Conservation (phyloP, 2,888 invertebrate genomes). For the Mesorhabditis sp. region DNA sequence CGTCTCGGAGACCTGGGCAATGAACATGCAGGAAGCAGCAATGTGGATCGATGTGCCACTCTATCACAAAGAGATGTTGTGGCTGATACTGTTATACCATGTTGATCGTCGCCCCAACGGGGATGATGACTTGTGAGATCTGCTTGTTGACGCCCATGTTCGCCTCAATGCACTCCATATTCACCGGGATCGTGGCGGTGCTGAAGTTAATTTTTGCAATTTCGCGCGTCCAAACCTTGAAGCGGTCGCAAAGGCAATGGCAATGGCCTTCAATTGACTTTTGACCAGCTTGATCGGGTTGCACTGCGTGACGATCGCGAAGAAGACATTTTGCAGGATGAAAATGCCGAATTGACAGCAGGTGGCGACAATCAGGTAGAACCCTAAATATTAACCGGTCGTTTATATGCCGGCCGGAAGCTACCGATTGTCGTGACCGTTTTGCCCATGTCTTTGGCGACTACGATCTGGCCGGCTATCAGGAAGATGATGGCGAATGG, state of each 20-base stretch:
- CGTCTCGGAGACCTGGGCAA: neutral
- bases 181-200: neutral
- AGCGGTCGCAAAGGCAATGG: neutral
- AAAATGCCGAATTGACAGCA: neutral
- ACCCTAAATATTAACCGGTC: neutral
- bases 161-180: slow-evolving; percentile 1
- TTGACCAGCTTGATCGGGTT: neutral
- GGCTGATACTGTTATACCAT: neutral
- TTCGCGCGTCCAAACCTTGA: neutral
- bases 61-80: neutral
- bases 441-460: neutral
- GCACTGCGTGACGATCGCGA: neutral
- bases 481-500: neutral
- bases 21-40: neutral
- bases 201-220: neutral
- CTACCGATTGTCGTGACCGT: neutral
- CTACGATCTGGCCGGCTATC: neutral
- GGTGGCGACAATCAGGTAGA: neutral
- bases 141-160: neutral
- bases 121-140: neutral
- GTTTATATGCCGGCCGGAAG: neutral
- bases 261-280: neutral
- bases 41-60: neutral
- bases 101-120: slow-evolving; percentile 1
- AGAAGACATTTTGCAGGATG: neutral